phyloP scores from a whole-genome alignment of 1,140 invertebrate species.

The Gryllus bimaculatus region DNA sequence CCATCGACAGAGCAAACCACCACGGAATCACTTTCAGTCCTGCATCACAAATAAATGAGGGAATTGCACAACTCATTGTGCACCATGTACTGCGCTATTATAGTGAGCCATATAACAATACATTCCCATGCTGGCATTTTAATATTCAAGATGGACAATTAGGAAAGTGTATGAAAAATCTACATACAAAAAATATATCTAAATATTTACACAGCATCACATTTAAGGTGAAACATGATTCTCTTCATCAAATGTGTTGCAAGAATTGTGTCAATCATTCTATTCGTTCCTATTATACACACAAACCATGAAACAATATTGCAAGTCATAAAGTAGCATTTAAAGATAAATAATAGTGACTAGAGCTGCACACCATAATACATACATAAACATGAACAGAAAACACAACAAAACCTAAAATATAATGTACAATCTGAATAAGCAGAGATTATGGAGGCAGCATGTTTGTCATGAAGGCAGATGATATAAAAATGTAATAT shows the following conservation, averaged over 20 bases:
- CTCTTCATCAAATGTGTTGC: not conserved
- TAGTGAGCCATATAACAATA: not conserved
- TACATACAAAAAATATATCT: constrained; percentile 2
- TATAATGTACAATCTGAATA: not conserved
- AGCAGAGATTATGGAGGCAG: not conserved
- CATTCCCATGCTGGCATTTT: not conserved
- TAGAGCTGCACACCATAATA: not conserved
- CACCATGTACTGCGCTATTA: not conserved
- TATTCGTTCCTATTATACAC: not conserved
- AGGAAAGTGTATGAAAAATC: constrained; percentile 5
- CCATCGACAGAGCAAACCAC: not conserved
- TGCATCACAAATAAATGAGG: not conserved
- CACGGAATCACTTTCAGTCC: not conserved
- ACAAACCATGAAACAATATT: not conserved
- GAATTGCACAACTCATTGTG: not conserved
- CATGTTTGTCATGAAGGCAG: not conserved
- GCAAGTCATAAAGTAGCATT: not conserved
- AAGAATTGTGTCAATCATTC: not conserved
- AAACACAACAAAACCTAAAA: not conserved
- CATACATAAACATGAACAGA: not conserved
- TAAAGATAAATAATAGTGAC: not conserved
- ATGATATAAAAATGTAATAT: not conserved
- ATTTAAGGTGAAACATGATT: not conserved
- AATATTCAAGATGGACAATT: not conserved
- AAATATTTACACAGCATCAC: not conserved